Percentiles rank a stretch among this genome's conserved stretches.
These are phyloP conservation scores for Porphyrio hochstetteri DNA, from an alignment of 2,113 vertebrate species.

Conservation along the genomic window DNA sequence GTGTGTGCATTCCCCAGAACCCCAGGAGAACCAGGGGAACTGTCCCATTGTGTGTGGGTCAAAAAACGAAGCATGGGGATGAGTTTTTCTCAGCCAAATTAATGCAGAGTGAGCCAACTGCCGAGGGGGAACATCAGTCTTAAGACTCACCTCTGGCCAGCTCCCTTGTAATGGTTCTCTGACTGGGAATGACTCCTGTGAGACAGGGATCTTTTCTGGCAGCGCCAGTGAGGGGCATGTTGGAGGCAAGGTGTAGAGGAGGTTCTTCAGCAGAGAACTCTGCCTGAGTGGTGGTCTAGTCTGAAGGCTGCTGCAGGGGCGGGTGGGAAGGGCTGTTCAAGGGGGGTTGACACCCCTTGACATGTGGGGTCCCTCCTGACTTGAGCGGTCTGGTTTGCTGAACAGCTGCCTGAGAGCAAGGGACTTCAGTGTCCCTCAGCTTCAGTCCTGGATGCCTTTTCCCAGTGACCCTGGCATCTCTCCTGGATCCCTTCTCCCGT, in stretches of 20 bases:
- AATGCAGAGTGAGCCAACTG: neutral
- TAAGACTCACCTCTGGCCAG: neutral
- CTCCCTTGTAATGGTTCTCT: neutral
- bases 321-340: neutral
- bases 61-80: neutral
- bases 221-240: rapidly evolving
- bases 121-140: neutral
- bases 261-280: neutral
- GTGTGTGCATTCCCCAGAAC: neutral
- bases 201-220: neutral
- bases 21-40: neutral
- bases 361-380: neutral
- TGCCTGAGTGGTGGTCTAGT: neutral
- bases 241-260: neutral
- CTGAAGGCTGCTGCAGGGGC: neutral
- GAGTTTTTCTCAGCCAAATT: neutral
- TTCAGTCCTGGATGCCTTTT: too few species aligned
- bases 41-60: neutral
- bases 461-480: neutral
- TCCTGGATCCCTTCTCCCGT: neutral
- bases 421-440: neutral
- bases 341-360: neutral
- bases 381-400: neutral
- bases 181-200: neutral
- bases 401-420: neutral